These are phyloP conservation scores for Trididemnum nubilum DNA, from an alignment of 23 tunicate species.

Conservation along the genomic window DNA sequence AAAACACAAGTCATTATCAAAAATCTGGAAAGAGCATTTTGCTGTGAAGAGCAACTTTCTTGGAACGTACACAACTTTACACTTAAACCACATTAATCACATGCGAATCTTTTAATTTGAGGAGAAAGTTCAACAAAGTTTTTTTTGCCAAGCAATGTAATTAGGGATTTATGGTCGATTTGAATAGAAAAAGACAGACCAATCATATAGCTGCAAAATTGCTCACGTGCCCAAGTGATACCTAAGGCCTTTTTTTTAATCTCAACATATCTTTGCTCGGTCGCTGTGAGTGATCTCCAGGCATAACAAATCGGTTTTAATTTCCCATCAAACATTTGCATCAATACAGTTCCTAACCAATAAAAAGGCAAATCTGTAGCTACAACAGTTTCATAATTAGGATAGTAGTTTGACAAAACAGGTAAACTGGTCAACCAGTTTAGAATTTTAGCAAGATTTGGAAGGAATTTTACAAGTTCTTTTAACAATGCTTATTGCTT, in stretches of 20 bases:
- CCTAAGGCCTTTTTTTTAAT: slow-evolving; percentile 16
- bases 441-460: background rate
- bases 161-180: background rate
- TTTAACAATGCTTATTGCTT: slow-evolving; percentile 3
- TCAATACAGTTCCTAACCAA: background rate
- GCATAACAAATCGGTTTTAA: background rate
- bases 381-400: background rate
- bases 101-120: background rate
- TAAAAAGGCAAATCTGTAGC: background rate
- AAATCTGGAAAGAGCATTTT: no score
- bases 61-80: no score
- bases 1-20: no score
- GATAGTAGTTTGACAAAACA: background rate
- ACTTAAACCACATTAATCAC: no score
- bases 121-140: background rate
- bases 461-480: no score
- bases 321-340: background rate
- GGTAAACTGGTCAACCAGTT: background rate
- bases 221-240: background rate
- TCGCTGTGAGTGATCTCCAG: background rate
- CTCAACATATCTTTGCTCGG: slow-evolving; percentile 10
- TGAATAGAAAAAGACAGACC: background rate
- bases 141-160: background rate
- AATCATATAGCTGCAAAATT: background rate
- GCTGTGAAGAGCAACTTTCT: no score